Evolutionary conservation across 2,113 vertebrate species (phyloP).

Genomic region (Callionymus lyra): DNA sequence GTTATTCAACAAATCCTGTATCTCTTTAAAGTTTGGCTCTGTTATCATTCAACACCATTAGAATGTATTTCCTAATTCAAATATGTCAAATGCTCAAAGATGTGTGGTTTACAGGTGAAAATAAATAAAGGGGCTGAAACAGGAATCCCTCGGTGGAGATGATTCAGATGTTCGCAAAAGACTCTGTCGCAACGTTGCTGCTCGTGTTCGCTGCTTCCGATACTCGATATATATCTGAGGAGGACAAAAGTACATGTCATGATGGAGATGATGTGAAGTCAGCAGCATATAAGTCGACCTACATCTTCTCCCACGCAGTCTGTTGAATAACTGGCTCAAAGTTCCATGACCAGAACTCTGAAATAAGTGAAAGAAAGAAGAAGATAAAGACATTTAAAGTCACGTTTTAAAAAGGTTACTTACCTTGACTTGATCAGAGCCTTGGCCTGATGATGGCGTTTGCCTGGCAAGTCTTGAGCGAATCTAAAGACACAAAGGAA

Average conservation of each 20-base stretch:
- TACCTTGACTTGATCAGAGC: not conserved
- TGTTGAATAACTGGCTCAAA: constrained; percentile 12
- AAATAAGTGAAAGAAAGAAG: not conserved
- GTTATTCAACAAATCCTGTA: too few species aligned
- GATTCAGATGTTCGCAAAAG: constrained; percentile 20
- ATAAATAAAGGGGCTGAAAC: too few species aligned
- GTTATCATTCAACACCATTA: too few species aligned
- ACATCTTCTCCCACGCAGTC: constrained; percentile 29
- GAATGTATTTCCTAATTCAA: too few species aligned
- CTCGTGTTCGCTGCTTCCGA: constrained; percentile 14
- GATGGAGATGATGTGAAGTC: not conserved
- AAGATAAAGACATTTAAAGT: not conserved
- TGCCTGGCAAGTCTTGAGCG: not conserved
- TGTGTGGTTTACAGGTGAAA: too few species aligned
- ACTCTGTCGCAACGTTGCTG: constrained; percentile 6
- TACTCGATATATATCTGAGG: constrained; percentile 41
- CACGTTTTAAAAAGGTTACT: not conserved
- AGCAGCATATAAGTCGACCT: constrained; percentile 1
- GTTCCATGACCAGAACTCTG: constrained; percentile 33
- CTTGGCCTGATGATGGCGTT: not conserved
- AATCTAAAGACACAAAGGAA: not conserved
- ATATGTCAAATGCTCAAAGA: too few species aligned
- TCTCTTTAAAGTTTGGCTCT: too few species aligned
- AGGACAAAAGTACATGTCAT: constrained; percentile 1
- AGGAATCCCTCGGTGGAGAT: too few species aligned